Evolutionary conservation across 2,113 vertebrate species (phyloP).

Genomic region (Oryzias woworae): DNA sequence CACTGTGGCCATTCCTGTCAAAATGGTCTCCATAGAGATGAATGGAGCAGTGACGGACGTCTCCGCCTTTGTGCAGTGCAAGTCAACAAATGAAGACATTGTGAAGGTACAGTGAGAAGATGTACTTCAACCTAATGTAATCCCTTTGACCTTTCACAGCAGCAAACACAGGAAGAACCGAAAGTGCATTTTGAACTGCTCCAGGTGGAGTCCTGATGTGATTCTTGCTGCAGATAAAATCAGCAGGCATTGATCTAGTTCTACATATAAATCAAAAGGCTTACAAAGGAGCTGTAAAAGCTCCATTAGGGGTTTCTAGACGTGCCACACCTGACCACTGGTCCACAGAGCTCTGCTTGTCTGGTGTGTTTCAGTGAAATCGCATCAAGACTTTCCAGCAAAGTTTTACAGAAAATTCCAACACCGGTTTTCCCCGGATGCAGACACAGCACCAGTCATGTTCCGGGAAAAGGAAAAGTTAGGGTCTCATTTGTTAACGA

Average conservation of each 20-base stretch:
- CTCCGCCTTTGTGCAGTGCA: constrained; percentile 87
- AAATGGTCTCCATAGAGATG: constrained; percentile 95
- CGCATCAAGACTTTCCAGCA: constrained; percentile 7
- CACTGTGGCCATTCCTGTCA: constrained; percentile 94
- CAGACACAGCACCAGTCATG: too few species aligned
- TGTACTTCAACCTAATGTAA: constrained; percentile 31
- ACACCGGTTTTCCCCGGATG: background rate
- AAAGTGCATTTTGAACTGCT: constrained; percentile 36
- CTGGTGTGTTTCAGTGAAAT: background rate
- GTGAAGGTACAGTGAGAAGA: constrained; percentile 84
- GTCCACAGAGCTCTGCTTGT: background rate
- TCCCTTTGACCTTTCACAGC: constrained; percentile 28
- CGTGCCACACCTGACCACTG: background rate
- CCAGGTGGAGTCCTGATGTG: constrained; percentile 32
- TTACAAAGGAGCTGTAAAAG: constrained; percentile 27
- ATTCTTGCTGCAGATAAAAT: constrained; percentile 49
- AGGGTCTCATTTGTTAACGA: too few species aligned
- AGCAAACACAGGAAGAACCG: constrained; percentile 29
- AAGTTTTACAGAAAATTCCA: constrained; percentile 16
- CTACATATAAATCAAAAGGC: constrained; percentile 30
- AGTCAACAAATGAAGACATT: constrained; percentile 95
- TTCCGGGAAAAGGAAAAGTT: too few species aligned
- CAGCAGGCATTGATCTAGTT: constrained; percentile 37
- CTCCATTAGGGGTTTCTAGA: constrained; percentile 11
- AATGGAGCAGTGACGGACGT: constrained; percentile 86